Evolutionary conservation across 1,140 invertebrate species (phyloP).

Genomic region (Tetragonula clypearis): DNA sequence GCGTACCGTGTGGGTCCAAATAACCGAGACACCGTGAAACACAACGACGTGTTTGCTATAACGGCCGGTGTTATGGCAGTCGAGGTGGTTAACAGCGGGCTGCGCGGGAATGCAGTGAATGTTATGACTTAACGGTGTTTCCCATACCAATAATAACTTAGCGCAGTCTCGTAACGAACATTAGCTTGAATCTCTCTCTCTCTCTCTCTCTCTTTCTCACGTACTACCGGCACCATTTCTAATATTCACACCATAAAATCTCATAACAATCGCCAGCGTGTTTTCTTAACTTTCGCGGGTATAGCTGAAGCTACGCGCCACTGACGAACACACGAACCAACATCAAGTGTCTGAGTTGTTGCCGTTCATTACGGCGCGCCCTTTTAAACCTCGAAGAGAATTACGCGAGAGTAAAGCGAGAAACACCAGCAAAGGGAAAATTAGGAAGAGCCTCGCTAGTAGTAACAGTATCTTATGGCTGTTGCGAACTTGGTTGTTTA

Average conservation of each 20-base stretch:
- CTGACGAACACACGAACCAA: not conserved
- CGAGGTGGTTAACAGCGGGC: not conserved
- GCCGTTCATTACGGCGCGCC: not conserved
- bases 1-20: not conserved
- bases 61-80: constrained; percentile 18
- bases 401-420: not conserved
- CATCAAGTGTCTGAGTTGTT: constrained; percentile 1
- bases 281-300: constrained; percentile 30
- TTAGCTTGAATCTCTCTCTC: constrained; percentile 3
- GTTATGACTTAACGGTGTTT: constrained; percentile 46
- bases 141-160: constrained; percentile 39
- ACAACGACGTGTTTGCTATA: not conserved
- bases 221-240: too few relatives aligned
- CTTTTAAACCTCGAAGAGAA: not conserved
- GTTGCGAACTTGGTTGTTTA: not conserved
- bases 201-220: too few relatives aligned
- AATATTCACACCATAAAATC: constrained; percentile 40
- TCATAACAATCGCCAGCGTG: constrained; percentile 19
- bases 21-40: constrained; percentile 10
- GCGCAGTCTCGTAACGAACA: constrained; percentile 42
- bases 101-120: not conserved
- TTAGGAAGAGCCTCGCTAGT: not conserved
- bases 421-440: not conserved
- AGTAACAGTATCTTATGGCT: not conserved
- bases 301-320: not conserved